Evolutionary conservation across 2,797 vertebrate genomes (phyloP), one percentile per base, ranked within the genome.

Genomic region (Sebastes trivittatus): DNA sequence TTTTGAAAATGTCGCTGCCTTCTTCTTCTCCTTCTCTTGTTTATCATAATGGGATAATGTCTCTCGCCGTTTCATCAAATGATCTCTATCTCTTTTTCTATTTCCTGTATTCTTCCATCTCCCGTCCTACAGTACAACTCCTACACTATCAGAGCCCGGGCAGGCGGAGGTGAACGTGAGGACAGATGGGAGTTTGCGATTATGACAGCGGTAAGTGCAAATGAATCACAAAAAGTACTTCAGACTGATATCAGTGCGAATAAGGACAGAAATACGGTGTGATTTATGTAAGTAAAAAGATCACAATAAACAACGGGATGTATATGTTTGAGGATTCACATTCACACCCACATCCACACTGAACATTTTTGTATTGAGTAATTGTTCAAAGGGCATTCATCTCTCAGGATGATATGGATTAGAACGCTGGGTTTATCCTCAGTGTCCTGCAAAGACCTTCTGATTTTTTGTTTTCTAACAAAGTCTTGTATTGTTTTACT

Each of bases 1-100:
- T 89, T 87, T 90, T 56, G 8, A 84, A 86, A 90, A 85, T 84
- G 81, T 80, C 32, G 64, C 58, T 56, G 71, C 55, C 75, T 72
- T 74, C 36, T 70, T 89, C 81, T 71, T 74, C 42, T 70, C 88
- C 81, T 83, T 60, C 68, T 71, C 58, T 67, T 87, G 73, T 87
- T 88, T 77, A 80, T 81, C 75, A 86, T 90, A 81, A 87, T 81
- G 64, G 79, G 56, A 62, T 72, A 67, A 67, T 78, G 70, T 80
- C 69, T 82, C 60, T 81, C 60, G 59, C 60, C 6, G 4, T 79
- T 72, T 71, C 46, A 72, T 79, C 58, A 80, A 23, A 58, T 58
- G 20, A 69, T 32, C 54, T 32, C n/a, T 59, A 22, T 77, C 59
- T 71, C 42, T 34, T 20, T 34, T 46, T 52, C 70, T 67, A 65